Evolutionary conservation across 1,140 invertebrate genomes (phyloP).

Genomic region (Nylanderia fulva): DNA sequence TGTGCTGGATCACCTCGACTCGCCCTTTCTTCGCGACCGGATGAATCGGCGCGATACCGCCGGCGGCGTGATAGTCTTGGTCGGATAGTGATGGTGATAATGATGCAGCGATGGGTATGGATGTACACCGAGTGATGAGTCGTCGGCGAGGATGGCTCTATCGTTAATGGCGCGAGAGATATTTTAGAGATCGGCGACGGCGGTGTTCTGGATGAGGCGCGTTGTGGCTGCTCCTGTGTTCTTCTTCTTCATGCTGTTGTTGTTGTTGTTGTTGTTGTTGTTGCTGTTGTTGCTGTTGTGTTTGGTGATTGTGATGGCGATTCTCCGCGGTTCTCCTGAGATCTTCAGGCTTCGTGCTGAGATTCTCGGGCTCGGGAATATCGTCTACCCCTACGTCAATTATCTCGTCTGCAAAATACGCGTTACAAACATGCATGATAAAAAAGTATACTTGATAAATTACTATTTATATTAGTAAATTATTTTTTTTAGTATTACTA

Average conservation of each 20-base stretch:
- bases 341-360: constrained; percentile 95
- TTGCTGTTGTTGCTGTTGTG: too few relatives aligned
- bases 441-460: constrained; percentile 7
- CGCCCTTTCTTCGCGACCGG: constrained; percentile 83
- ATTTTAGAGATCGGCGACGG: constrained; percentile 40
- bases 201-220: constrained; percentile 40
- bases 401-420: constrained; percentile 81
- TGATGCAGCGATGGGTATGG: constrained; percentile 44
- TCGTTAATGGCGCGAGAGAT: constrained; percentile 30
- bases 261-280: constrained; percentile 67
- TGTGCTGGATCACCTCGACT: constrained; percentile 83
- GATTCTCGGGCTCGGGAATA: constrained; percentile 93
- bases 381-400: constrained; percentile 87
- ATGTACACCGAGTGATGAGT: constrained; percentile 33
- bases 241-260: constrained; percentile 64
- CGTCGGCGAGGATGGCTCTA: constrained; percentile 49
- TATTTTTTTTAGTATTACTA: too few relatives aligned
- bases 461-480: not conserved
- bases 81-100: constrained; percentile 74
- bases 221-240: constrained; percentile 59
- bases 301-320: constrained; percentile 76
- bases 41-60: constrained; percentile 79
- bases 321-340: constrained; percentile 88
- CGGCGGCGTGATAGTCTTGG: constrained; percentile 80
- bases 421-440: constrained; percentile 12